Conservation (phyloP, 2,888 invertebrate species). For the Callosobruchus maculatus region DNA sequence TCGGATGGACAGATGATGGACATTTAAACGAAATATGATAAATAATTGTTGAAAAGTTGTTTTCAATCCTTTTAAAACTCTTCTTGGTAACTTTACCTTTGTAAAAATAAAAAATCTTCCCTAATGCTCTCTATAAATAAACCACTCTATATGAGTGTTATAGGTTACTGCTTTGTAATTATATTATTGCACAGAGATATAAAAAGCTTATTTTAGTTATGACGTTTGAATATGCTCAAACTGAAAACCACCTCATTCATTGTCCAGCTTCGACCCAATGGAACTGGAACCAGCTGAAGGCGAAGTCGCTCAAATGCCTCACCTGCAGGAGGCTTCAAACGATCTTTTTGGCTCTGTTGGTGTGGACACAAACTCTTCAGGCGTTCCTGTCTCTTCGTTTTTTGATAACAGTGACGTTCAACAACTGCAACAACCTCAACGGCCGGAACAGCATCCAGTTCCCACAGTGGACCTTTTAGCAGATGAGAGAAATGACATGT, state of each 20-base stretch:
- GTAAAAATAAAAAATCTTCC: too few relatives aligned
- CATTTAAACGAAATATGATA: too few relatives aligned
- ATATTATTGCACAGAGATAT: too few relatives aligned
- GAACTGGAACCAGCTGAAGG: slow-evolving; percentile 43
- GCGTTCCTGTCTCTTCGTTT: slow-evolving; percentile 8
- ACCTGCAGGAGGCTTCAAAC: slow-evolving; percentile 4
- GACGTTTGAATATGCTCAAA: too few relatives aligned
- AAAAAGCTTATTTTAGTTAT: too few relatives aligned
- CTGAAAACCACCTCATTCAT: neutral
- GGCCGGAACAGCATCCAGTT: slow-evolving; percentile 6
- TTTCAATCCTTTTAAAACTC: too few relatives aligned
- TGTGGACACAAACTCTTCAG: neutral
- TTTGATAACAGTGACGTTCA: slow-evolving; percentile 1
- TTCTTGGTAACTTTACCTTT: too few relatives aligned
- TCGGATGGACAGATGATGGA: too few relatives aligned
- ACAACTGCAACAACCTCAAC: slow-evolving; percentile 5
- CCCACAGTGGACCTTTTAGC: neutral
- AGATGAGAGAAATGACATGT: neutral
- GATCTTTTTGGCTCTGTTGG: slow-evolving; percentile 1
- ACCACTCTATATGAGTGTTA: too few relatives aligned
- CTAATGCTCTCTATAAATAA: too few relatives aligned
- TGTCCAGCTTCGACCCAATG: slow-evolving; percentile 46
- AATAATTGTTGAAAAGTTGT: too few relatives aligned
- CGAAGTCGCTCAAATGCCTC: slow-evolving; percentile 20
- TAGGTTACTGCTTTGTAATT: too few relatives aligned